Evolutionary conservation across 1,140 invertebrate species (phyloP), one percentile per base, ranked within the genome.

Genomic region (Forficula auricularia): DNA sequence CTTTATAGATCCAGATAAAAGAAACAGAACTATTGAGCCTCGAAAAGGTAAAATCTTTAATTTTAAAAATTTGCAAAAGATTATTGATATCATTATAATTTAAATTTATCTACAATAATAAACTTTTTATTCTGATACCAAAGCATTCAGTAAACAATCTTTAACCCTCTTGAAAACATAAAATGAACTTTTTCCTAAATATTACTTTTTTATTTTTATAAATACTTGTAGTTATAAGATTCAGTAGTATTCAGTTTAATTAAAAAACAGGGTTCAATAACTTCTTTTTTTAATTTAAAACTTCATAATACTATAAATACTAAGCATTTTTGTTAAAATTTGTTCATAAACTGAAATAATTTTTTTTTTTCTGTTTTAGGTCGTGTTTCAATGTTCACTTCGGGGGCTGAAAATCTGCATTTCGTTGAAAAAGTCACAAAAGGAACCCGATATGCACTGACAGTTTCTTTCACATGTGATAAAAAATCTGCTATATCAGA

Each of bases 391-490:
- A 79, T 82, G 60, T 91, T 89, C 54, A 87, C 85, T 3, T 88
- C 86, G 34, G 85, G 85, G 12, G 71, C 68, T 31, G 87, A 91
- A 66, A 89, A 89, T 63, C 51, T 71, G 12, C 83, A 90, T 62
- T 71, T 66, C 58, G 79, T 89, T n/a, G 84, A 90, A 63, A 73
- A 68, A 58, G 77, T 90, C 2, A 70, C 62, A 4, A 69, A 69
- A 19, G 85, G 86, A 10, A 66, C 65, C 4, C 60, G 83, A 54
- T 88, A 78, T 61, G 81, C 82, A 2, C 64, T 88, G 32, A 88
- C 82, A 1, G 70, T 90, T 38, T 82, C 83, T 42, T 90, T 90
- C 57, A 87, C 84, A 3, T 89, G 86, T 66, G 75, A 89, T 60
- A 54, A 60, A 37, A 61, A 66, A 36, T 68, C 65, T 51, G 69